Percentiles rank a stretch among this genome's conserved stretches.
These are phyloP conservation scores for Icerya purchasi DNA, from an alignment of 2,888 invertebrate genomes.

Conservation along the genomic window DNA sequence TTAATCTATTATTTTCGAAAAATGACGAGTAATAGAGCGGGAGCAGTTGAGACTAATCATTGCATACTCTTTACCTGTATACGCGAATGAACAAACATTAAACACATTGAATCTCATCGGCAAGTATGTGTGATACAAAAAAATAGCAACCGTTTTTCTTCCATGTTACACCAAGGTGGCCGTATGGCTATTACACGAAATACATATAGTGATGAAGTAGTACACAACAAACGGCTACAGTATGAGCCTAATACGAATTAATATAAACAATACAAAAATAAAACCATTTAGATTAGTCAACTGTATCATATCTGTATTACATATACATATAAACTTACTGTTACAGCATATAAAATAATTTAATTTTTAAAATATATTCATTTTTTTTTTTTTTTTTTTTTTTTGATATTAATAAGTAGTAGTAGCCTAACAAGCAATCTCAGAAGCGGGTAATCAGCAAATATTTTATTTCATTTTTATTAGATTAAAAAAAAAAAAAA, in stretches of 20 bases:
- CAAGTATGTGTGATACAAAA: background rate
- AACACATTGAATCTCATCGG: background rate
- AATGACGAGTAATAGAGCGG: background rate
- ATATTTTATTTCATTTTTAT: too few relatives aligned
- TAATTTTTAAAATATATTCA: too few relatives aligned
- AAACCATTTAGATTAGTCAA: background rate
- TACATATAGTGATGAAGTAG: background rate
- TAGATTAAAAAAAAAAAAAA: too few relatives aligned
- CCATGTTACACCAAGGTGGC: background rate
- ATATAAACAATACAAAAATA: background rate
- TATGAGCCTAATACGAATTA: background rate
- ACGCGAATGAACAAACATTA: background rate
- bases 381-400: too few relatives aligned
- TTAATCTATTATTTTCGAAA: too few relatives aligned
- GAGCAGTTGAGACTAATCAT: background rate
- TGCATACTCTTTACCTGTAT: background rate
- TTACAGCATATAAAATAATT: too few relatives aligned
- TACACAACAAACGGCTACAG: background rate
- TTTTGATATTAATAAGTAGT: too few relatives aligned
- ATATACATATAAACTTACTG: too few relatives aligned
- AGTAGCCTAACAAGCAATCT: too few relatives aligned
- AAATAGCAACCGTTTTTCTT: background rate
- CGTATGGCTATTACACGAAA: background rate
- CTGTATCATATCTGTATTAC: too few relatives aligned
- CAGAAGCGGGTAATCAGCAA: too few relatives aligned